Evolutionary conservation across 2,888 invertebrate species (phyloP), one percentile per base, ranked within the genome.

Genomic region (Dolichomitus sp.): DNA sequence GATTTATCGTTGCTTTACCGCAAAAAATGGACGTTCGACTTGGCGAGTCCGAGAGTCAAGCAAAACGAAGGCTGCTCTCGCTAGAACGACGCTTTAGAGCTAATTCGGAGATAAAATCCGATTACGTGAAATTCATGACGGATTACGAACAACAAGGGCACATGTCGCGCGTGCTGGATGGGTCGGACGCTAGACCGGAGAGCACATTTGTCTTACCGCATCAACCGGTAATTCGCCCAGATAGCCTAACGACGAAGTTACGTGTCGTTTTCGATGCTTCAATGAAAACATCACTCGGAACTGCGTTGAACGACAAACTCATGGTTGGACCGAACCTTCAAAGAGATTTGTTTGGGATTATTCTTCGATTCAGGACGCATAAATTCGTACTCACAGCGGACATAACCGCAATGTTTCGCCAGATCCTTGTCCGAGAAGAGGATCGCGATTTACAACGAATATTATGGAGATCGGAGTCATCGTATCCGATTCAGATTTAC

Each of bases 131-230:
- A 3, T 87, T 89, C 66, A 66, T 89, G 54, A 52, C 83, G 9
- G 86, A 89, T 9, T 88, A 89, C 52, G 33, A 85, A 45, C 2
- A 63, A 7, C 30, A 77, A 4, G 78, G 72, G 0, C 85, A 90
- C 69, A 87, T 90, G 87, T 75, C 87, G 0, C 57, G 9, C 17
- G 68, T 76, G 2, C n/a, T 33, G 7, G 19, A 68, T 3, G 30
- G 5, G 2, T 19, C 61, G 12, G 3, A 19, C 17, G 11, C 3
- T 5, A 19, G 9, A 74, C 19, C 54, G 11, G 17, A 72, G 9
- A 54, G 59, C 6, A 17, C 40, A 1, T 77, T 72, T 11, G 19
- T 66, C 19, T 19, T 83, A 6, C 80, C 83, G 11, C 83, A 78
- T 63, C 80, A 83, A 19, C 59, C 84, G 6, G 80, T 83, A 2